These are phyloP conservation scores for Meles meles DNA, from an alignment of 2,113 vertebrate genomes.

Conservation along the genomic window DNA sequence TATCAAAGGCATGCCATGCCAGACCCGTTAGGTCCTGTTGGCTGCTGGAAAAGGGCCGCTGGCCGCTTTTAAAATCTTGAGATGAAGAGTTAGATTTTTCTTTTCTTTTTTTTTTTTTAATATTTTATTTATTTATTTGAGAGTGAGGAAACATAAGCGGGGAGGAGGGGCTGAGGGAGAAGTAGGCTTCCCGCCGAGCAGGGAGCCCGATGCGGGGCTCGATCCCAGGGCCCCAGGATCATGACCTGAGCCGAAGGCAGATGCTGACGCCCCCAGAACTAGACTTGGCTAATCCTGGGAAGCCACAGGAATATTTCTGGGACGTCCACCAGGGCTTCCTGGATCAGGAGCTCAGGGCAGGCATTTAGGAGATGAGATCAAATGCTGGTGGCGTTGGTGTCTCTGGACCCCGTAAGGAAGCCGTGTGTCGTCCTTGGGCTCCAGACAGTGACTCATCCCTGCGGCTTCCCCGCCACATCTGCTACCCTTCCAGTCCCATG, in stretches of 20 bases:
- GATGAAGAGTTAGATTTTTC: slow-evolving; percentile 29
- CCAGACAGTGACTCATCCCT: neutral
- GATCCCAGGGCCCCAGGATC: too few relatives aligned
- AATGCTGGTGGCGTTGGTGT: accelerated
- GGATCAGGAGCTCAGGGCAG: accelerated
- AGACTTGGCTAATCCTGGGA: slow-evolving; percentile 34
- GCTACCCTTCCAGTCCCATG: neutral
- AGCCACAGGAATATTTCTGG: neutral
- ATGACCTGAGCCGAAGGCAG: too few relatives aligned
- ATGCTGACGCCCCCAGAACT: neutral
- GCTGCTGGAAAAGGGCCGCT: slow-evolving; percentile 19
- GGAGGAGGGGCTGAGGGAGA: too few relatives aligned
- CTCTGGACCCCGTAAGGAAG: neutral
- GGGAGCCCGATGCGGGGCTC: too few relatives aligned
- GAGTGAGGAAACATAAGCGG: too few relatives aligned
- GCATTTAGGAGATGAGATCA: accelerated
- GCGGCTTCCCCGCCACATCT: neutral
- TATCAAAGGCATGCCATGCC: slow-evolving; percentile 36
- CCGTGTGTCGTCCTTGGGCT: neutral
- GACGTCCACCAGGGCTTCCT: accelerated
- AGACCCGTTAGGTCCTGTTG: slow-evolving; percentile 49
- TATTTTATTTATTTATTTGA: too few relatives aligned
- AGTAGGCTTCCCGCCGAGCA: too few relatives aligned
- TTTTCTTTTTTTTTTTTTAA: too few relatives aligned
- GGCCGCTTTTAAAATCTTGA: slow-evolving; percentile 55